Conservation (phyloP, 1,140 invertebrate genomes). For the Caenorhabditis latens region DNA sequence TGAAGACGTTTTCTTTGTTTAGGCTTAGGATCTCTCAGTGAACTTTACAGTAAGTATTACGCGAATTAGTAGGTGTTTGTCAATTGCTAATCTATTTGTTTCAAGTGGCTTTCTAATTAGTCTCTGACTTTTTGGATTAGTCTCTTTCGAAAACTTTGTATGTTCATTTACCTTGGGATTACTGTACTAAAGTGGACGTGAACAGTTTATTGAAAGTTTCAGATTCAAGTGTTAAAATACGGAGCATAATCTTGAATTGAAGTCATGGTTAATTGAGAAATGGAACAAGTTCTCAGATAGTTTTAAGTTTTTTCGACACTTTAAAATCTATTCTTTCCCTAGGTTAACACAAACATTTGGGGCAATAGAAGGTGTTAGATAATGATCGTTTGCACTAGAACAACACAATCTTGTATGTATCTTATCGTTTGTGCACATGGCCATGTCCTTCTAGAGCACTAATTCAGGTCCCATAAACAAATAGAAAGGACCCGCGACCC, state of each 20-base stretch:
- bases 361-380: constrained; percentile 8
- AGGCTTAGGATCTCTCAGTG: not conserved
- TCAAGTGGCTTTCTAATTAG: not conserved
- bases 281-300: no score
- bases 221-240: no score
- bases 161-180: no score
- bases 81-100: not conserved
- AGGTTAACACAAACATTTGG: no score
- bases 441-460: not conserved
- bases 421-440: constrained; percentile 39
- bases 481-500: constrained; percentile 1
- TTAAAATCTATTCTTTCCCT: no score
- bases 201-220: no score
- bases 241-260: no score
- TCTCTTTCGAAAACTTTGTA: no score
- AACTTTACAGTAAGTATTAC: not conserved
- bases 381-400: not conserved
- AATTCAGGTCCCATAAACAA: constrained; percentile 36
- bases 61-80: not conserved
- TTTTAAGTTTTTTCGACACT: no score
- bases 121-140: no score
- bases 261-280: no score
- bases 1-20: not conserved
- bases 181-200: no score
- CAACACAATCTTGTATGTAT: constrained; percentile 18